Evolutionary conservation across 2,113 vertebrate species (phyloP), one percentile per base, ranked within the genome.

Genomic region (Empidonax traillii): DNA sequence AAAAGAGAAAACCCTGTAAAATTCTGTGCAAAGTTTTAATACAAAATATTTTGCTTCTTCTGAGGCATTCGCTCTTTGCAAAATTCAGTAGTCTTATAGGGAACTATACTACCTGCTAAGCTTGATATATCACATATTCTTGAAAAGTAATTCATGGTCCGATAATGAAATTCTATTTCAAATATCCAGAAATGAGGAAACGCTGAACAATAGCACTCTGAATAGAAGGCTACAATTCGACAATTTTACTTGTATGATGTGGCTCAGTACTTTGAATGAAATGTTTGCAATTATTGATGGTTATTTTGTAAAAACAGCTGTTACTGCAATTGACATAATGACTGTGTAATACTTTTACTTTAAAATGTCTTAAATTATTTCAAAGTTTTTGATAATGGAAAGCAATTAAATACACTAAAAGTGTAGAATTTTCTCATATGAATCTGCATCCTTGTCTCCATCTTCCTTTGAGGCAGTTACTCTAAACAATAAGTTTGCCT

Each of bases 281-380:
- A 97, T 96, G 62, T 96, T 93, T 96, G 85, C 89, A 97, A 97
- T 97, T 97, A 97, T 96, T 21, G 27, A 91, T 95, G 97, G 92
- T 96, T 97, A 96, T 96, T 97, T 96, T 96, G 85, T 97, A 97
- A 97, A 97, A 92, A 91, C 84, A 96, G 71, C 85, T 96, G 93
- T 96, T 97, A 94, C 80, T 59, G 81, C 61, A 91, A 73, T 79
- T 97, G 97, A 96, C 95, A 95, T 85, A 92, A 96, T 31, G 78
- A 78, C 81, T 88, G 61, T 96, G 69, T 73, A 72, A 90, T 85
- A 77, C n/a, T 90, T 76, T 73, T 82, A 66, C 53, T 95, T 95
- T 92, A 80, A 94, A 92, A 76, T 93, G 95, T 94, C 72, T 68
- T 63, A 85, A 78, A 85, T 62, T 91, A 74, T 79, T 91, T 78